Percentiles rank a stretch among this genome's conserved stretches.
These are phyloP conservation scores for Hetaerina titia DNA, from an alignment of 2,888 invertebrate genomes.

Conservation along the genomic window DNA sequence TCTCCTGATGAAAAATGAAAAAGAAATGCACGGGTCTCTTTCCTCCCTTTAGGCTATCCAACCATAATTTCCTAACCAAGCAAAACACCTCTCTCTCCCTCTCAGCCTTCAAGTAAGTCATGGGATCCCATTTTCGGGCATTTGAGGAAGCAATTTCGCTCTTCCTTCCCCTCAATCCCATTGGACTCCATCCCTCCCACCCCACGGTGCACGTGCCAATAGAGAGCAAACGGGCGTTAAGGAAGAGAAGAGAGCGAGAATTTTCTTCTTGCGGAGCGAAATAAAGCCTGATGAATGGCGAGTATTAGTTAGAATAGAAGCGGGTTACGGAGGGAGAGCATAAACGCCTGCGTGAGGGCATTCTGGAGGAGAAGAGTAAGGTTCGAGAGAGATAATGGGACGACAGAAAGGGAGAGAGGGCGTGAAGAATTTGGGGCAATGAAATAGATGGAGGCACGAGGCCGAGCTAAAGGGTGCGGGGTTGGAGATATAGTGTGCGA, in stretches of 20 bases:
- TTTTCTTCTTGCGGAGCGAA: background rate
- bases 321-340: background rate
- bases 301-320: background rate
- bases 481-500: background rate
- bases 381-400: background rate
- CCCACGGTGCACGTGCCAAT: background rate
- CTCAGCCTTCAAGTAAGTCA: background rate
- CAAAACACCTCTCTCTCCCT: too few species aligned
- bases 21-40: too few species aligned
- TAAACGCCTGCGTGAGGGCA: background rate
- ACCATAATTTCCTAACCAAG: too few species aligned
- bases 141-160: background rate
- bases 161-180: too few species aligned
- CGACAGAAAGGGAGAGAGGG: background rate
- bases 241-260: background rate
- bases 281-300: constrained; percentile 17
- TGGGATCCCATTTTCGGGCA: background rate
- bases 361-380: background rate
- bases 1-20: too few species aligned
- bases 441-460: background rate
- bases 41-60: too few species aligned
- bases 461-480: background rate
- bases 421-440: background rate
- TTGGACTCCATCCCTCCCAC: background rate
- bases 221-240: background rate